Conservation (phyloP, 2,113 vertebrate genomes). For the Melanostigma gelatinosum region DNA sequence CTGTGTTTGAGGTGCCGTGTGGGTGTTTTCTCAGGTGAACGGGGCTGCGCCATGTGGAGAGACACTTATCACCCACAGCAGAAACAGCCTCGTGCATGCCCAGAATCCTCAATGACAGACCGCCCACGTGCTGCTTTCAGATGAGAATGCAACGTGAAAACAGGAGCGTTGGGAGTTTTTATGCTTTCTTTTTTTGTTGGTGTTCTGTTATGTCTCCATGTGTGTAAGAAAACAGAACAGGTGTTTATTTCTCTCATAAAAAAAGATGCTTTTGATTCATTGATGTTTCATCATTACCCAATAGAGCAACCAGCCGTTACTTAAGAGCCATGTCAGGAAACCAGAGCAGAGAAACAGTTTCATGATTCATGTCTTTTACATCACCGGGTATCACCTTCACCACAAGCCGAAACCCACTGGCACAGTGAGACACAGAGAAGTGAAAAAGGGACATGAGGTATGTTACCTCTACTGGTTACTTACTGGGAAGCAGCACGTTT, state of each 20-base stretch:
- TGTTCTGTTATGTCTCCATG: neutral
- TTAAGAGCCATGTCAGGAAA: neutral
- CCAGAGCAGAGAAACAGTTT: neutral
- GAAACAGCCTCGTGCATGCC: conserved; percentile 37
- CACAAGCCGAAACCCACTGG: neutral
- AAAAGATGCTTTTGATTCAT: neutral
- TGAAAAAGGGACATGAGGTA: neutral
- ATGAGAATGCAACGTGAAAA: conserved; percentile 9
- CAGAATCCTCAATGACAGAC: conserved; percentile 41
- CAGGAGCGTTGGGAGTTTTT: neutral
- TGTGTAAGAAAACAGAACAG: neutral
- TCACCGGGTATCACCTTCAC: neutral
- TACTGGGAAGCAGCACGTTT: neutral
- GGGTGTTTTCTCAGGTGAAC: conserved; percentile 46
- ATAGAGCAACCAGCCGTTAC: neutral
- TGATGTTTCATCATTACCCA: neutral
- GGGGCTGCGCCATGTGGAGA: conserved; percentile 35
- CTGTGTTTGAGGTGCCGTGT: conserved; percentile 22
- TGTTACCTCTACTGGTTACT: neutral
- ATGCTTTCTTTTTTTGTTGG: neutral
- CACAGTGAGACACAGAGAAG: conserved; percentile 3
- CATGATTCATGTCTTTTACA: neutral
- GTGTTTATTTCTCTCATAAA: neutral
- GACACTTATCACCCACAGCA: conserved; percentile 58
- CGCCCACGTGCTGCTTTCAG: neutral